phyloP scores from a whole-genome alignment of 2,797 vertebrate species.

The Zenarchopterus dispar region DNA sequence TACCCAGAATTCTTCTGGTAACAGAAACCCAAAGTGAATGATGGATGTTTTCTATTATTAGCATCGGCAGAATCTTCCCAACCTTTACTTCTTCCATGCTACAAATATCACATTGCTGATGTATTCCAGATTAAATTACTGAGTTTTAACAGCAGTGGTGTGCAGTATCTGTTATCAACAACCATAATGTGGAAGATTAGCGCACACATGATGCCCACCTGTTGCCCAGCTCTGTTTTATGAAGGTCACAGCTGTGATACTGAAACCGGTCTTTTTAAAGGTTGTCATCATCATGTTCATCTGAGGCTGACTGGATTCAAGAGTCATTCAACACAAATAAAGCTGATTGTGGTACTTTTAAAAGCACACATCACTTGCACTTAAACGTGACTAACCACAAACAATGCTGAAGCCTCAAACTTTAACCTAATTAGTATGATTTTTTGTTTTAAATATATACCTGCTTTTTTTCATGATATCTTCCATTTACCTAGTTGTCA shows the following conservation, averaged over 20 bases:
- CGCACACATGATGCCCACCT: slow-evolving; percentile 79
- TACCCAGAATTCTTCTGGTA: slow-evolving; percentile 83
- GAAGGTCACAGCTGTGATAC: slow-evolving; percentile 84
- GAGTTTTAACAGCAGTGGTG: slow-evolving; percentile 80
- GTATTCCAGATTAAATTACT: slow-evolving; percentile 86
- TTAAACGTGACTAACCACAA: background rate
- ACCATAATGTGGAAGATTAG: slow-evolving; percentile 88
- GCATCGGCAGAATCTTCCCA: slow-evolving; percentile 80
- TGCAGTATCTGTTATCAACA: slow-evolving; percentile 81
- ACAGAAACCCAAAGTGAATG: slow-evolving; percentile 82
- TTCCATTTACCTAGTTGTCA: too few species aligned
- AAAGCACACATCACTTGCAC: slow-evolving; percentile 16
- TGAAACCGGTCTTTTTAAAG: slow-evolving; percentile 82
- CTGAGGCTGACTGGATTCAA: slow-evolving; percentile 52
- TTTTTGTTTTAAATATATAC: background rate
- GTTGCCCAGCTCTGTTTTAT: slow-evolving; percentile 77
- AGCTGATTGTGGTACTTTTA: slow-evolving; percentile 37
- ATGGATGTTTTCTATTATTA: slow-evolving; percentile 83
- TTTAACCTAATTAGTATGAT: background rate
- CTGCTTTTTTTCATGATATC: too few species aligned
- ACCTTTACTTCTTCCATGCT: slow-evolving; percentile 81
- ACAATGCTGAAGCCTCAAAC: slow-evolving; percentile 3
- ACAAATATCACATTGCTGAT: slow-evolving; percentile 86
- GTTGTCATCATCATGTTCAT: slow-evolving; percentile 54
- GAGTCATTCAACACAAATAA: slow-evolving; percentile 65